A percentile compares a stretch with the other conserved stretches of the same genome.
phyloP scores from a whole-genome alignment of 2,797 vertebrate genomes.

The Champsocephalus esox region DNA sequence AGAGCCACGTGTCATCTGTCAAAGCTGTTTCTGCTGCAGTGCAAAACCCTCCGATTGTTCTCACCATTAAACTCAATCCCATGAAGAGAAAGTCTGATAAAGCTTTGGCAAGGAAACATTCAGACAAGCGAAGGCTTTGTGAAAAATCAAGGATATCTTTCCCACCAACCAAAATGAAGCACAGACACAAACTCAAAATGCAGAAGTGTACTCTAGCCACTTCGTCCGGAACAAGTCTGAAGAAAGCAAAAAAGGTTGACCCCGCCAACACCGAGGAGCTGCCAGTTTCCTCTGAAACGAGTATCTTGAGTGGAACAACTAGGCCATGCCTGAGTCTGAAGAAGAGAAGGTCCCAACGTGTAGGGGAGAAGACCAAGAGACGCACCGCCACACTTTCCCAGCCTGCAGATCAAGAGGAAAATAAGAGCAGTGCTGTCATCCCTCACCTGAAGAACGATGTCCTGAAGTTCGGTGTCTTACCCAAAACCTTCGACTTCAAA shows the following conservation, averaged over 20 bases:
- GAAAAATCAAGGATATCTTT: slow-evolving; percentile 55
- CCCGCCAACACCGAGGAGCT: not conserved
- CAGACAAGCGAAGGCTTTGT: slow-evolving; percentile 44
- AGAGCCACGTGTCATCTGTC: not conserved
- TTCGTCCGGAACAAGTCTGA: fast-evolving
- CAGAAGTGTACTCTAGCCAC: not conserved
- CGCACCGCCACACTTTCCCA: not conserved
- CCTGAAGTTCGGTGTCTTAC: slow-evolving; percentile 73
- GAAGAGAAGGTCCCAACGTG: not conserved
- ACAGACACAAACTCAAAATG: slow-evolving; percentile 8
- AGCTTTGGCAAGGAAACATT: not conserved
- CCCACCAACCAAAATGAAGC: not conserved
- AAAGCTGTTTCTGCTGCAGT: fast-evolving
- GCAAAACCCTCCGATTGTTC: slow-evolving; percentile 35
- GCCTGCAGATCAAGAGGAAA: not conserved
- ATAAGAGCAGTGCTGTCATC: not conserved
- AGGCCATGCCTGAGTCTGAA: not conserved
- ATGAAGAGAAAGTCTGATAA: not conserved
- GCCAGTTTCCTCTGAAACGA: slow-evolving; percentile 9
- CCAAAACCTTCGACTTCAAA: slow-evolving; percentile 70
- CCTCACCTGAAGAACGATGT: slow-evolving; percentile 7
- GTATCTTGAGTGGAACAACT: not conserved
- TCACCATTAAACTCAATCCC: slow-evolving; percentile 42
- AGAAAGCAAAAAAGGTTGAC: not conserved
- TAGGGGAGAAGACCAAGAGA: not conserved